Conservation (phyloP, 23 tunicate species). For the Ciona savignyi region DNA sequence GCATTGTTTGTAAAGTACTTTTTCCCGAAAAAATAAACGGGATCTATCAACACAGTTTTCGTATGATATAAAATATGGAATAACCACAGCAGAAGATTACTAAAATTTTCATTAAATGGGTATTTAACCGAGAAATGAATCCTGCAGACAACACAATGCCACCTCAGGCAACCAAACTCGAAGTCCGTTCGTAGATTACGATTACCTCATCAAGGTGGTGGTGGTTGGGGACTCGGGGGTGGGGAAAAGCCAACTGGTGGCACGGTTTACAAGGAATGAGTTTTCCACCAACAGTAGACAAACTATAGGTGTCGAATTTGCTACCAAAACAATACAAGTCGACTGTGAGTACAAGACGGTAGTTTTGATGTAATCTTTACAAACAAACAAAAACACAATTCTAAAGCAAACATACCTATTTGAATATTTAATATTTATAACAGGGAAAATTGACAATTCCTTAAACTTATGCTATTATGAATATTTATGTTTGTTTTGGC, state of each 20-base stretch:
- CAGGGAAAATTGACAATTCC: too few relatives aligned
- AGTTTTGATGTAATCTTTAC: neutral
- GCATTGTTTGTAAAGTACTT: too few relatives aligned
- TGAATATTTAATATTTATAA: too few relatives aligned
- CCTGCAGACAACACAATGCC: neutral
- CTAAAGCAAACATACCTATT: too few relatives aligned
- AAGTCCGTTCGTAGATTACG: conserved; percentile 60
- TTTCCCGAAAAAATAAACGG: too few relatives aligned
- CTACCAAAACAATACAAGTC: conserved; percentile 74
- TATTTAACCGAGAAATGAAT: too few relatives aligned
- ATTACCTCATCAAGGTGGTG: conserved; percentile 81
- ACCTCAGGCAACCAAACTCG: neutral
- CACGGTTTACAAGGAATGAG: conserved; percentile 74
- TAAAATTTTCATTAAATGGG: too few relatives aligned
- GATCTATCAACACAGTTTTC: too few relatives aligned
- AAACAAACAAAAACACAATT: neutral
- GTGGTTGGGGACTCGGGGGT: conserved; percentile 92
- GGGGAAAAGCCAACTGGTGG: conserved; percentile 89
- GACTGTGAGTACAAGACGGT: conserved; percentile 28
- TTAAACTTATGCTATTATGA: neutral
- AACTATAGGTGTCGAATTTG: conserved; percentile 95
- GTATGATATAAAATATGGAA: too few relatives aligned
- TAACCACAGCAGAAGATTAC: too few relatives aligned
- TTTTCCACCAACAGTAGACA: conserved; percentile 76
- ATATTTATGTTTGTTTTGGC: neutral